Evolutionary conservation across 2,888 invertebrate species (phyloP), one percentile per base, ranked within the genome.

Genomic region (Prenolepis imparis): DNA sequence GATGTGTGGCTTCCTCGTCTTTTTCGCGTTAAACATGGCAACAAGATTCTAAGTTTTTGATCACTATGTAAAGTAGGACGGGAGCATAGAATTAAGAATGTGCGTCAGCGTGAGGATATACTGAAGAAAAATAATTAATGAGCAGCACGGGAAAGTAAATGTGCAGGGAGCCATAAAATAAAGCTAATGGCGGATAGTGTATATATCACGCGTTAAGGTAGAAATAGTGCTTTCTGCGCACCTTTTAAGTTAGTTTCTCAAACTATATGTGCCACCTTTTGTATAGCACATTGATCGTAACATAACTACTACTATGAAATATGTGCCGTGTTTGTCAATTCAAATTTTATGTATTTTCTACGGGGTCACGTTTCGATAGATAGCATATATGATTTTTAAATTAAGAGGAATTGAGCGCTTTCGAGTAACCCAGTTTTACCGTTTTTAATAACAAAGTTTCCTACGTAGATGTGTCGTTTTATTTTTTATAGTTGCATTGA

Each of bases 101-200:
- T 52, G 39, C 68, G 39, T 44, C 59, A 52, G 15, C 32, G 5
- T 48, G 44, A 55, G 57, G 61, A 63, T 64, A 9, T 59, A 61
- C 21, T 39, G 52, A 68, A 63, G 67, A 66, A 82, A 77, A 82
- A 74, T 75, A 82, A 82, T 77, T 82, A 82, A 78, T 41, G 77
- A 48, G 67, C n/a, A 21, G 9, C 21, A 21, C 4, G 21, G 18
- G 12, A 9, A 66, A 52, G n/a, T 67, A 74, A 82, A 64, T 52
- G 66, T 18, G 48, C 15, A 75, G 24, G 18, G 15, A 21, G 12
- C 32, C 11, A 24, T 57, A 24, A 81, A 81, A 1, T 48, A 48
- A 24, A 70, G 32, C 36, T 48, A 70, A 68, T 44, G 44, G 21
- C 36, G 32, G 4, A 36, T 63, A 24, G 72, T n/a, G 15, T 52